These are phyloP conservation scores for Siniperca knerii DNA, from an alignment of 2,113 vertebrate genomes.

Conservation along the genomic window DNA sequence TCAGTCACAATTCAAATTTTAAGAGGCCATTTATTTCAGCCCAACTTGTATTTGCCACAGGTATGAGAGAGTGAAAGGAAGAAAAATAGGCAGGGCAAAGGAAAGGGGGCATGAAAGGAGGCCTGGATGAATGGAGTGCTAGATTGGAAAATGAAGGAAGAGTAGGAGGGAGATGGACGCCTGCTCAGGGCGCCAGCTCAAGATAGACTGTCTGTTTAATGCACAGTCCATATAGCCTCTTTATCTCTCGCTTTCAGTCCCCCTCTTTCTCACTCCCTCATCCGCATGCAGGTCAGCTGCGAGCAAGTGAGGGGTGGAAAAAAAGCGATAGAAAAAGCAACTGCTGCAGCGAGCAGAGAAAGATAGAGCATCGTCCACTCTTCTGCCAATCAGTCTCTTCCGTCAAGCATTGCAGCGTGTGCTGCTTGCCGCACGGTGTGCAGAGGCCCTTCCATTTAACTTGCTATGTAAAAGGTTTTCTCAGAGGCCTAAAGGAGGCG, in stretches of 20 bases:
- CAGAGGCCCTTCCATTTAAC: conserved; percentile 71
- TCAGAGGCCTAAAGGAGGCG: conserved; percentile 73
- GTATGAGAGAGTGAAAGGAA: conserved; percentile 40
- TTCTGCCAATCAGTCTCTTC: conserved; percentile 78
- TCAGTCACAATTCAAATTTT: conserved; percentile 49
- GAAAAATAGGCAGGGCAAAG: conserved; percentile 51
- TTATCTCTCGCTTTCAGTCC: conserved; percentile 75
- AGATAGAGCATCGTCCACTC: conserved; percentile 77
- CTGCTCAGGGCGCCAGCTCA: conserved; percentile 48
- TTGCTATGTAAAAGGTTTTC: conserved; percentile 80
- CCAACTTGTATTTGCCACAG: conserved; percentile 48
- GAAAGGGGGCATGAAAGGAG: conserved; percentile 50
- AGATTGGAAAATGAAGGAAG: conserved; percentile 73
- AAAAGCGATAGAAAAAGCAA: conserved; percentile 69
- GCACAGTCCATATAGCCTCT: conserved; percentile 74
- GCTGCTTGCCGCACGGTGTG: conserved; percentile 47
- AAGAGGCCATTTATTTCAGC: conserved; percentile 63
- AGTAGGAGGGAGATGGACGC: conserved; percentile 58
- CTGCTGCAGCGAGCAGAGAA: conserved; percentile 54
- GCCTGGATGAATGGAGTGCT: conserved; percentile 63
- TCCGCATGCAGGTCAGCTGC: conserved; percentile 76
- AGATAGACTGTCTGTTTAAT: conserved; percentile 72
- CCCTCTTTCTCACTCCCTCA: conserved; percentile 66
- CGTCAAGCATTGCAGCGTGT: conserved; percentile 65
- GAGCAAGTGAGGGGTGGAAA: conserved; percentile 60